Evolutionary conservation across 1,140 invertebrate genomes (phyloP).

Genomic region (Drosophila mojavensis): DNA sequence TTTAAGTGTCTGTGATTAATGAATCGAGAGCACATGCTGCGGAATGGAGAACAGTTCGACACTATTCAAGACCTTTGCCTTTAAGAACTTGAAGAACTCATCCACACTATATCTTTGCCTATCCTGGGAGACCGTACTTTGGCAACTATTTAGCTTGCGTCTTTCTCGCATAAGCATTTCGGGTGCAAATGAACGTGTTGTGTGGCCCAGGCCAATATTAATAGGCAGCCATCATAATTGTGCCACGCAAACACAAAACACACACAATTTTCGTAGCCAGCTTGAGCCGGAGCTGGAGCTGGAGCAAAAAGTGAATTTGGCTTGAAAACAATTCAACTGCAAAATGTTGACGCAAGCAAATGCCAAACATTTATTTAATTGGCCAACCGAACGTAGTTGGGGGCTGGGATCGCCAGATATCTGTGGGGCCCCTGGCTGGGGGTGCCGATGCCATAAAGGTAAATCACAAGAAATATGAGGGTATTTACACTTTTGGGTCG

Average conservation of each 20-base stretch:
- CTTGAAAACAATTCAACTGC: constrained; percentile 62
- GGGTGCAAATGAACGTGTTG: constrained; percentile 52
- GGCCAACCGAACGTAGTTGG: constrained; percentile 28
- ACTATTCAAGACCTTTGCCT: constrained; percentile 7
- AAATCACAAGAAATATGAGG: constrained; percentile 81
- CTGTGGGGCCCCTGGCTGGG: constrained; percentile 10
- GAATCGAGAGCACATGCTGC: constrained; percentile 31
- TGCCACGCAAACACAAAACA: constrained; percentile 37
- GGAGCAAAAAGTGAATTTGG: constrained; percentile 29
- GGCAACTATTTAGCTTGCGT: constrained; percentile 18
- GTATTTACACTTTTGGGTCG: constrained; percentile 81
- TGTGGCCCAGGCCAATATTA: constrained; percentile 45
- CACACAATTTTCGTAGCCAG: constrained; percentile 37
- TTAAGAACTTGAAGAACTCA: too few species aligned
- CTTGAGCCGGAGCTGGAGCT: background rate
- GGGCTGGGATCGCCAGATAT: background rate
- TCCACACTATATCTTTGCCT: too few species aligned
- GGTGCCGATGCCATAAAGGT: constrained; percentile 67
- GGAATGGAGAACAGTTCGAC: constrained; percentile 12
- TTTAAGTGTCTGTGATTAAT: constrained; percentile 70
- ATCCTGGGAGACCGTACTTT: background rate
- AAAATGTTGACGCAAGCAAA: constrained; percentile 69
- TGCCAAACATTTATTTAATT: constrained; percentile 75
- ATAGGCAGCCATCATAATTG: constrained; percentile 60
- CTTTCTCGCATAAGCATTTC: constrained; percentile 53